Percentiles rank a stretch among this genome's conserved stretches.
Evolutionary conservation across 2,797 vertebrate genomes (phyloP).

Genomic region (Sebastes hubbsi): DNA sequence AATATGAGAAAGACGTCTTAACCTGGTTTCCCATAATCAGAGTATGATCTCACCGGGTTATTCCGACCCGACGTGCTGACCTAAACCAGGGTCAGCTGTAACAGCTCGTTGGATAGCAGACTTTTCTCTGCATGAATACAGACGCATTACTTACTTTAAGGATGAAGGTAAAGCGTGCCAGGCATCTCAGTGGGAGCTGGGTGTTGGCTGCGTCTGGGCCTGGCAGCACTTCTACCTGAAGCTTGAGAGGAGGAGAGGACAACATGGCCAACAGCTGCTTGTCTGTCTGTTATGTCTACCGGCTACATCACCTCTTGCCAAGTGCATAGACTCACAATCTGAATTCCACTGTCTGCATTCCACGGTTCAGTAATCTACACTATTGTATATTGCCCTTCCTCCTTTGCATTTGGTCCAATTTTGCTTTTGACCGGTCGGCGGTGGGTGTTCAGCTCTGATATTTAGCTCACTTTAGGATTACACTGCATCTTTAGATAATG

Average conservation of each 20-base stretch:
- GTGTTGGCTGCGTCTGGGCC: constrained; percentile 45
- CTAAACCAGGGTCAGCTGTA: not conserved
- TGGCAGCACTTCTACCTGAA: constrained; percentile 69
- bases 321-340: constrained; percentile 25
- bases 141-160: not conserved
- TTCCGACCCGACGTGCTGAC: not conserved
- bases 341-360: constrained; percentile 34
- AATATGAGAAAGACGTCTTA: not conserved
- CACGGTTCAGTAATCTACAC: constrained; percentile 29
- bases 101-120: not conserved
- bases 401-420: constrained; percentile 4
- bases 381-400: constrained; percentile 19
- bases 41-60: not conserved
- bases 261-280: constrained; percentile 55
- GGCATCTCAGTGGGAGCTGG: constrained; percentile 48
- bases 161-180: constrained; percentile 28
- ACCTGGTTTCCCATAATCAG: not conserved
- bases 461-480: constrained; percentile 27
- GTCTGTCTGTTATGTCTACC: constrained; percentile 54
- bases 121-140: not conserved
- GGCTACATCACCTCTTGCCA: constrained; percentile 45
- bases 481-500: constrained; percentile 21
- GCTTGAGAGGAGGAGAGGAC: constrained; percentile 47
- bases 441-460: constrained; percentile 26
- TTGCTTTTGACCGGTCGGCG: constrained; percentile 8